A percentile compares a stretch with the other conserved stretches of the same genome.
Evolutionary conservation across 1,140 invertebrate species (phyloP).

Genomic region (Meloidogyne hapla): DNA sequence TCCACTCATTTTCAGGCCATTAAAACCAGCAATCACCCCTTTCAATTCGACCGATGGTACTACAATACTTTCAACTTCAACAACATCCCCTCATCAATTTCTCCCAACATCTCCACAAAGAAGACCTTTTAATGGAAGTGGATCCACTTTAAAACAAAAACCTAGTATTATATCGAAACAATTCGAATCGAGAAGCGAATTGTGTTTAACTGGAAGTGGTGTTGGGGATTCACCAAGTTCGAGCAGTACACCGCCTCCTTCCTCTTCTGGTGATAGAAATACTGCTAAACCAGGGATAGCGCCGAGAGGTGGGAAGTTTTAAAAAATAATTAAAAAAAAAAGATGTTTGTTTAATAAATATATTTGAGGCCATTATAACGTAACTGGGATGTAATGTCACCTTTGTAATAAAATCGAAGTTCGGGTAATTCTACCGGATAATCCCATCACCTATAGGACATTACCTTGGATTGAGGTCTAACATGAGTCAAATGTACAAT

Average conservation of each 20-base stretch:
- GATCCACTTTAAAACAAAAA: neutral
- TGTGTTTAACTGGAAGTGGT: neutral
- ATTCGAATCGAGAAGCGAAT: neutral
- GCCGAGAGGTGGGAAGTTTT: neutral
- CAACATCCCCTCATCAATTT: neutral
- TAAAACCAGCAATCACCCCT: constrained; percentile 23
- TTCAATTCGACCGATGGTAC: neutral
- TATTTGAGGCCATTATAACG: too few species aligned
- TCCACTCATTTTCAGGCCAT: constrained; percentile 15
- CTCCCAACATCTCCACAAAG: neutral
- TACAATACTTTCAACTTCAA: neutral
- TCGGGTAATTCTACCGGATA: too few species aligned
- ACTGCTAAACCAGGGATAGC: neutral
- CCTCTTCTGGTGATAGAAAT: neutral
- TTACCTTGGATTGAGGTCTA: too few species aligned
- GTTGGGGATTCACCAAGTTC: neutral
- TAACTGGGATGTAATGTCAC: too few species aligned
- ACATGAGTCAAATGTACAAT: too few species aligned
- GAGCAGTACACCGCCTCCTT: neutral
- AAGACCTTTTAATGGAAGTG: neutral
- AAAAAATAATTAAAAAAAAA: too few species aligned
- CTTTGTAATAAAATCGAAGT: too few species aligned
- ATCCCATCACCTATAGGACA: too few species aligned
- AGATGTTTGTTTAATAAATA: too few species aligned
- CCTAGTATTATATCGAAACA: neutral